A percentile compares a stretch with the other conserved stretches of the same genome.
Conservation (phyloP, 2,888 invertebrate species). For the Boloria euphrosyne region DNA sequence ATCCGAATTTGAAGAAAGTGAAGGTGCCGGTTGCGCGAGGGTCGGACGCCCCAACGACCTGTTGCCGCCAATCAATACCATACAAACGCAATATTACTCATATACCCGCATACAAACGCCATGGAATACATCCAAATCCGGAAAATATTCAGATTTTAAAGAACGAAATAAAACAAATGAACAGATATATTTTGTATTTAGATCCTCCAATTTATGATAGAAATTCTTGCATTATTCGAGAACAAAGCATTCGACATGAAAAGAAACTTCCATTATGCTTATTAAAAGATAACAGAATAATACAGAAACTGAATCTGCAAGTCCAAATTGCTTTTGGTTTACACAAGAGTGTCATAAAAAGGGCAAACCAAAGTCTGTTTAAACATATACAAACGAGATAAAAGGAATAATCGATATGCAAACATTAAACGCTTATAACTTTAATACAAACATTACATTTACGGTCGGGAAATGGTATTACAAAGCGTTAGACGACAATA, state of each 20-base stretch:
- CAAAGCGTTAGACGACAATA: constrained; percentile 15
- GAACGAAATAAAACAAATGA: neutral
- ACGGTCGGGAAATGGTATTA: constrained; percentile 19
- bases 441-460: constrained; percentile 17
- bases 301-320: constrained; percentile 52
- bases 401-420: constrained; percentile 60
- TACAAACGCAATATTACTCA: constrained; percentile 67
- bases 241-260: neutral
- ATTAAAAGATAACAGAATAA: constrained; percentile 29
- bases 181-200: constrained; percentile 6
- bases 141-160: constrained; percentile 11
- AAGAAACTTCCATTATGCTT: neutral
- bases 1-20: constrained; percentile 59
- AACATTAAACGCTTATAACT: constrained; percentile 42
- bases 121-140: constrained; percentile 41
- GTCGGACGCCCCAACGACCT: constrained; percentile 72
- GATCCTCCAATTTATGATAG: constrained; percentile 1
- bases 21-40: constrained; percentile 60
- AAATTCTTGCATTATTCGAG: neutral
- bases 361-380: constrained; percentile 58
- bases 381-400: constrained; percentile 59
- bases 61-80: constrained; percentile 78
- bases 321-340: constrained; percentile 47
- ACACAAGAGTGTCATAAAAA: constrained; percentile 58
- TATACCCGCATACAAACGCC: constrained; percentile 52